A percentile compares a stretch with the other conserved stretches of the same genome.
These are phyloP conservation scores for Protaetia brevitarsis DNA, from an alignment of 1,140 invertebrate species.

Conservation along the genomic window DNA sequence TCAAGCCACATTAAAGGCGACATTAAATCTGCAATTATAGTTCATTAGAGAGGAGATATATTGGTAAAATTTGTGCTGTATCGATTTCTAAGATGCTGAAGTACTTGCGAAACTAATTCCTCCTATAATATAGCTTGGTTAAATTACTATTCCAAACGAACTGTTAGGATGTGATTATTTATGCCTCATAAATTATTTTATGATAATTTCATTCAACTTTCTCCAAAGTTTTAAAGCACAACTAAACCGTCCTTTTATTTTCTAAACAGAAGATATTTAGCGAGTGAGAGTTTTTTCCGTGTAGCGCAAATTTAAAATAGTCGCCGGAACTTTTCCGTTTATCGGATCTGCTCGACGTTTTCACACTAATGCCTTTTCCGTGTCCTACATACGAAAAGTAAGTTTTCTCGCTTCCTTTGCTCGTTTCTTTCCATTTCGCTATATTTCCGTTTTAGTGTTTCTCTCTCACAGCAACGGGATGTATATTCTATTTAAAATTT, in stretches of 20 bases:
- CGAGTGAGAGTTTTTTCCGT: neutral
- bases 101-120: no score
- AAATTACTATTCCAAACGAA: no score
- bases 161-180: no score
- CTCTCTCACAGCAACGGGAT: neutral
- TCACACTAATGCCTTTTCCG: conserved; percentile 13
- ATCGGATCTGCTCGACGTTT: neutral
- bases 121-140: no score
- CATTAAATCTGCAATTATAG: no score
- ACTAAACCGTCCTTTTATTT: neutral
- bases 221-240: neutral
- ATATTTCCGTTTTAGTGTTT: neutral
- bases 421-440: neutral
- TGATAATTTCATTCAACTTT: no score
- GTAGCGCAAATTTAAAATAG: neutral
- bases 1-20: no score
- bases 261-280: neutral
- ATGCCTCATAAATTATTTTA: no score
- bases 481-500: conserved; percentile 8
- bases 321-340: neutral
- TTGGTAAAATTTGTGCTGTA: no score
- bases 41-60: no score
- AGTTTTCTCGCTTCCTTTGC: conserved; percentile 2
- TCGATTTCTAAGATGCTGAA: no score
- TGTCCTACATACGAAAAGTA: conserved; percentile 16